These are phyloP conservation scores for Leucophora obtusa DNA, from an alignment of 2,888 invertebrate species.

Conservation along the genomic window DNA sequence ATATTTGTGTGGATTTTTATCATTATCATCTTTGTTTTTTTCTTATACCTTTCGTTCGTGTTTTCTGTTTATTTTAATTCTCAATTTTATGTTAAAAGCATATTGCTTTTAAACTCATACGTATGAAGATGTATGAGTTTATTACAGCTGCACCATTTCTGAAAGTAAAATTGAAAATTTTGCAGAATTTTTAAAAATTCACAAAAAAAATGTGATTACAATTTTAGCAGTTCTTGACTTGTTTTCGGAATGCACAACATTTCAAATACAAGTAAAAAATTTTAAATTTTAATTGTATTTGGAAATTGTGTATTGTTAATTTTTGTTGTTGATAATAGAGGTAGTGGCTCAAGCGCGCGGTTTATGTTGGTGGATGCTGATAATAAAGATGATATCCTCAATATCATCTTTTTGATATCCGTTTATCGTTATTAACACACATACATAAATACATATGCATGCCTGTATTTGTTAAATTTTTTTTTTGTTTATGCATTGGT, in stretches of 20 bases:
- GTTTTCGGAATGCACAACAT: too few species aligned
- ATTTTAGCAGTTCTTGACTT: too few species aligned
- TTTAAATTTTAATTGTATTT: neutral
- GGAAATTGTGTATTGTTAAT: neutral
- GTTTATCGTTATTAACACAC: slow-evolving; percentile 38
- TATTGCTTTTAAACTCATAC: slow-evolving; percentile 17
- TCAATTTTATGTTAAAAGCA: slow-evolving; percentile 43
- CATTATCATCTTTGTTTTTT: slow-evolving; percentile 2
- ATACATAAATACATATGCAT: neutral
- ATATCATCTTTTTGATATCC: slow-evolving; percentile 31
- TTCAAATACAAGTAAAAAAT: too few species aligned
- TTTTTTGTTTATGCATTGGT: neutral
- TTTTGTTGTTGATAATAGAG: neutral
- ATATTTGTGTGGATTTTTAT: slow-evolving; percentile 10
- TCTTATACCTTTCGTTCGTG: neutral
- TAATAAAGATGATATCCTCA: slow-evolving; percentile 37
- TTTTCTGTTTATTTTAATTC: slow-evolving; percentile 46
- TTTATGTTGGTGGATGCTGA: neutral
- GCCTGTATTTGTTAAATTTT: neutral
- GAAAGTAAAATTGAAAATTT: too few species aligned
- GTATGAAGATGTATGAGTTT: neutral
- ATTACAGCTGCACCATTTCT: neutral
- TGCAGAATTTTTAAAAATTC: too few species aligned
- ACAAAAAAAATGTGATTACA: too few species aligned
- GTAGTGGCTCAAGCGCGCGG: neutral